These are phyloP conservation scores for Sebastes iracundus DNA, from an alignment of 2,797 vertebrate species.

Conservation along the genomic window DNA sequence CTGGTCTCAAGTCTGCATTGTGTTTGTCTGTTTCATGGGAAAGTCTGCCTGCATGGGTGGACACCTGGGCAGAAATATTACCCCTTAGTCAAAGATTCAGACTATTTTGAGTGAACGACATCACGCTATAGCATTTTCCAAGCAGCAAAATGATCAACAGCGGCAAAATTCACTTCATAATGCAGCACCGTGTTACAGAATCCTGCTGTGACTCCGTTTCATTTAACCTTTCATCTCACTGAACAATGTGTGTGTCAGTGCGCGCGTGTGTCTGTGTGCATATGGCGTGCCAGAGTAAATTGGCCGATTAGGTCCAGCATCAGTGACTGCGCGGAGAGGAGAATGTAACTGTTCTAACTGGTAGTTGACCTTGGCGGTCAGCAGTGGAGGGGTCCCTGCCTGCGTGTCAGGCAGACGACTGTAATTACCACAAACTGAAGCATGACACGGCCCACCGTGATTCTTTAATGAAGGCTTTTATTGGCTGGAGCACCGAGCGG, in stretches of 20 bases:
- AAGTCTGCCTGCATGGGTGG: conserved; percentile 45
- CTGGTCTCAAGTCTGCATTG: conserved; percentile 53
- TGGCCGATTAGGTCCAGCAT: conserved; percentile 92
- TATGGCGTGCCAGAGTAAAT: conserved; percentile 81
- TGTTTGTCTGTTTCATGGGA: conserved; percentile 54
- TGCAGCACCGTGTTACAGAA: conserved; percentile 17
- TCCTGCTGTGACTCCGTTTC: conserved; percentile 87
- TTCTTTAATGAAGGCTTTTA: conserved; percentile 94
- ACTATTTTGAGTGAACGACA: conserved; percentile 19
- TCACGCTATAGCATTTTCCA: conserved; percentile 3
- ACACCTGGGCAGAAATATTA: conserved; percentile 59
- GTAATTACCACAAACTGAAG: conserved; percentile 96
- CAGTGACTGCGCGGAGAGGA: conserved; percentile 90
- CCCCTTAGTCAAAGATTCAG: background rate
- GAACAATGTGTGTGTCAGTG: conserved; percentile 6
- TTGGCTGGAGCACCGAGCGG: conserved; percentile 86
- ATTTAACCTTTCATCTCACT: conserved; percentile 91
- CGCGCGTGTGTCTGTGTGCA: conserved; percentile 72
- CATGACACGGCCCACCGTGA: conserved; percentile 89
- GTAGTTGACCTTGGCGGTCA: conserved; percentile 95
- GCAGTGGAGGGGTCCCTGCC: conserved; percentile 89
- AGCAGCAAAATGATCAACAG: conserved; percentile 34
- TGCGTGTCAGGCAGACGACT: conserved; percentile 80
- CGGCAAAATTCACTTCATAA: conserved; percentile 10
- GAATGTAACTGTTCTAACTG: conserved; percentile 92